phyloP scores from a whole-genome alignment of 2,888 invertebrate genomes.

The Endomychus coccineus region DNA sequence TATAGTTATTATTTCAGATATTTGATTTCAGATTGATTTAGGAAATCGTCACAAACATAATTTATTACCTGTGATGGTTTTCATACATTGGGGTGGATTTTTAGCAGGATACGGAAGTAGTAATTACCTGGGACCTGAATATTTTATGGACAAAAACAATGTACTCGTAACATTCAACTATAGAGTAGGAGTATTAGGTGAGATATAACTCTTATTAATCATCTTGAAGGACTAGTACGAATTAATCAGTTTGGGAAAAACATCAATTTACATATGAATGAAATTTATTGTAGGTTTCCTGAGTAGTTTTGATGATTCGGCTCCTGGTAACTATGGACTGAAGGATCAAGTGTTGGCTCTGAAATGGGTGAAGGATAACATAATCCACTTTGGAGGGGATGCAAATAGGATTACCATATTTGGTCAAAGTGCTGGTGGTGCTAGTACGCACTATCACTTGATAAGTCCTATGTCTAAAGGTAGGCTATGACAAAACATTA shows the following conservation, averaged over 20 bases:
- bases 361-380: slow-evolving; percentile 45
- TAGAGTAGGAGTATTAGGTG: slow-evolving; percentile 39
- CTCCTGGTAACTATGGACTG: slow-evolving; percentile 47
- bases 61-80: slow-evolving; percentile 45
- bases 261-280: no score
- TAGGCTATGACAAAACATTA: no score
- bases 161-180: slow-evolving; percentile 47
- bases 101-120: slow-evolving; percentile 45
- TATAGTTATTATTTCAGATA: no score
- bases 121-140: slow-evolving; percentile 46
- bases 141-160: slow-evolving; percentile 47
- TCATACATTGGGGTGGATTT: slow-evolving; percentile 50
- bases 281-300: slow-evolving; percentile 39
- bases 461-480: slow-evolving; percentile 42
- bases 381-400: slow-evolving; percentile 44
- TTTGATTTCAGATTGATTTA: slow-evolving; percentile 9
- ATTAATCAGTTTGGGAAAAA: no score
- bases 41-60: background rate
- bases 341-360: slow-evolving; percentile 47
- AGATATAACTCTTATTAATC: no score
- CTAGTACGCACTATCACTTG: slow-evolving; percentile 45
- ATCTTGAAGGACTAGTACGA: no score
- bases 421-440: slow-evolving; percentile 47
- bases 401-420: slow-evolving; percentile 42
- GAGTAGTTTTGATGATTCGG: slow-evolving; percentile 42